Base-by-base conservation (phyloP, 1,140 invertebrate genomes). In the Caenorhabditis brenneri region DNA sequence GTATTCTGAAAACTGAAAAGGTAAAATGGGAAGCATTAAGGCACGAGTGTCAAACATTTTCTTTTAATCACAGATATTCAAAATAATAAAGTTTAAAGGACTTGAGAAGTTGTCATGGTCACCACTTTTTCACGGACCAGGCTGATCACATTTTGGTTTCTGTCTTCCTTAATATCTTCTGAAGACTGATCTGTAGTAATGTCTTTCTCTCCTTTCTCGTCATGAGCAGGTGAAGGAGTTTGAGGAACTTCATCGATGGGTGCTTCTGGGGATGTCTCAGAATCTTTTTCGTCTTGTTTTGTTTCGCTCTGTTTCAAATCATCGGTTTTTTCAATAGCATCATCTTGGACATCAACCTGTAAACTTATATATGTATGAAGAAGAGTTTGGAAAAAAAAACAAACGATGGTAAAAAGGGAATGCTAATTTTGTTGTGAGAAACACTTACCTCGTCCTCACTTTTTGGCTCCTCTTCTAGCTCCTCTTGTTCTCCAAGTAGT, bases 101-200 rank as follows among this genome's bases (percentile, higher is more conserved):
- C 36, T 74, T 74, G 65, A 42, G 65, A 42, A 0, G 65, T 74
- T 42, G 65, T 24, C 36, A 74, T 74, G 36, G 65, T 46, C 1
- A 74, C 65, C 36, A 74, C 65, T 74, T 74, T 74, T 42, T 42
- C 65, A 24, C 36, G 36, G 36, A 74, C 65, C 36, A 74, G 24
- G 24, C n/a, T 74, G 65, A 74, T 74, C 65, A 74, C 65, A 74
- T 74, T 74, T n/a, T 74, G 65, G 2, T 74, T 74, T 3, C 36
- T 74, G 36, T 74, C 65, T 74, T 74, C 65, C 46, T 74, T 74
- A 10, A 74, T 15, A n/a, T 74, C 65, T 74, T 65, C 31, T 5
- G 58, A 65, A 36, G 58, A 36, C 15, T 51, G 12, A 2, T 55
- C 24, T 55, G 19, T 2, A 27, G 22, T 27, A 7, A n/a, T n/a